These are phyloP conservation scores for Tamandua tetradactyla DNA, from an alignment of 2,797 vertebrate genomes.

Conservation along the genomic window DNA sequence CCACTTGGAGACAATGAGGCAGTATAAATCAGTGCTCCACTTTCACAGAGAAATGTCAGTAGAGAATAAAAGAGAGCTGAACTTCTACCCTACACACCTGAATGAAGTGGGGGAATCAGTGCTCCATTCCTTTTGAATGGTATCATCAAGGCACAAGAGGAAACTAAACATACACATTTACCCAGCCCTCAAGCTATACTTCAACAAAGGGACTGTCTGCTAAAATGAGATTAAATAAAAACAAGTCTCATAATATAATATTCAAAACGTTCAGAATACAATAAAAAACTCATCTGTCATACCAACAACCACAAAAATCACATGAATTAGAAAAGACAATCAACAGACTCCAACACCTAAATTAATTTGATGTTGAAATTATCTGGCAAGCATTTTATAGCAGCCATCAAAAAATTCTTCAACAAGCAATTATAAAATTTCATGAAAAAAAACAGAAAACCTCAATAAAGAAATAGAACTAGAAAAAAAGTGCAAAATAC, in stretches of 20 bases:
- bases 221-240: neutral
- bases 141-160: no score
- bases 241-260: neutral
- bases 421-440: neutral
- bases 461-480: neutral
- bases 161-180: neutral
- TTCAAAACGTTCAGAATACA: neutral
- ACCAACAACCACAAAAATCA: neutral
- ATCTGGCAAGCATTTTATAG: neutral
- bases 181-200: neutral
- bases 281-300: neutral
- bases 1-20: neutral
- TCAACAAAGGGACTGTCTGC: neutral
- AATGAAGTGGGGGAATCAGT: neutral
- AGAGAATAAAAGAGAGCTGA: neutral
- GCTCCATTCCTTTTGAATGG: neutral
- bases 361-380: neutral
- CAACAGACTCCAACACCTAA: neutral
- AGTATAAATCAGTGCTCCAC: no score
- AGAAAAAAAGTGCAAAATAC: neutral
- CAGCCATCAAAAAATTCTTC: neutral
- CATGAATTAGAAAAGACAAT: neutral
- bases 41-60: neutral
- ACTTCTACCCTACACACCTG: neutral
- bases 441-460: neutral